A percentile compares a stretch with the other conserved stretches of the same genome.
These are phyloP conservation scores for Prosapia bicincta DNA, from an alignment of 2,888 invertebrate species.

Conservation along the genomic window DNA sequence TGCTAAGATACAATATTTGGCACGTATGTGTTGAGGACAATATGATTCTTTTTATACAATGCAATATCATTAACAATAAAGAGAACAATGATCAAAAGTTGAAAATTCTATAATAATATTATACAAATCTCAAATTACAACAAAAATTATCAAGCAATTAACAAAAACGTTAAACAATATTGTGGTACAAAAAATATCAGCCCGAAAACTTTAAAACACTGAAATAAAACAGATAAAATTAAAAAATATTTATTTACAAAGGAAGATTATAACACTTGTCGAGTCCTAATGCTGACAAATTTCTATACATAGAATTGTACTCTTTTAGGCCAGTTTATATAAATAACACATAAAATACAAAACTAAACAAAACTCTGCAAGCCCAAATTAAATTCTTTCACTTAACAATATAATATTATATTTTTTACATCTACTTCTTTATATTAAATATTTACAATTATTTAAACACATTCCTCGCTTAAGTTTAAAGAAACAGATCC, in stretches of 20 bases:
- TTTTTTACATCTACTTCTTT: not conserved
- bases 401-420: not conserved
- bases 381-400: not conserved
- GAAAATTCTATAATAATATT: not conserved
- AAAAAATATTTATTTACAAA: not conserved
- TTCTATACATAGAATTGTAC: not conserved
- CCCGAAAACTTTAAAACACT: not conserved
- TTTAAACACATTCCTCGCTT: not conserved
- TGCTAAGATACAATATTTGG: not conserved
- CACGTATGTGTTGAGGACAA: not conserved
- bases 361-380: not conserved
- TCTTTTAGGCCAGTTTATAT: no score
- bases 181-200: not conserved
- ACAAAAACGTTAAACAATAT: not conserved
- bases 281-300: not conserved
- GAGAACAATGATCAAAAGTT: not conserved
- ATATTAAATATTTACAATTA: not conserved
- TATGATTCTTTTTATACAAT: not conserved
- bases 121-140: not conserved
- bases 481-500: not conserved
- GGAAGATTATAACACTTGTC: not conserved
- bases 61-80: not conserved
- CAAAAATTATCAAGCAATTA: not conserved
- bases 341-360: not conserved
- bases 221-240: not conserved